These are phyloP conservation scores for Girardia tigrina DNA, from an alignment of 2,888 invertebrate genomes.

Conservation along the genomic window DNA sequence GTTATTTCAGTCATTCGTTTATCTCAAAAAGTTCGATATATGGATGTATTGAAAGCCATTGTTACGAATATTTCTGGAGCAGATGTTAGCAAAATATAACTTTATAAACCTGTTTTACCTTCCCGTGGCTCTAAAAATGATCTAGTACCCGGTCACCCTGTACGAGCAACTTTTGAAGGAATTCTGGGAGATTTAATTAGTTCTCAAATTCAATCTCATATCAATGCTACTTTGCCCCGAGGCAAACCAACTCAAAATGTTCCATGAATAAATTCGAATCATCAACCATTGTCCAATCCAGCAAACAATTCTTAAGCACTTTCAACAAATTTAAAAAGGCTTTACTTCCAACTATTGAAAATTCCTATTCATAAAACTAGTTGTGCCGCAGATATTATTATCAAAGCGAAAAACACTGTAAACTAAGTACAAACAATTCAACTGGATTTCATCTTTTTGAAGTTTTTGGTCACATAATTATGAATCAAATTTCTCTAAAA, in stretches of 20 bases:
- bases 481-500: not conserved
- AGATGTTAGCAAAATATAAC: not conserved
- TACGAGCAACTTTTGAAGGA: conserved; percentile 7
- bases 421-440: not conserved
- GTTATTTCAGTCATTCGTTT: not conserved
- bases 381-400: conserved; percentile 10
- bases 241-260: conserved; percentile 13
- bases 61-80: not conserved
- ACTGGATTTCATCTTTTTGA: not conserved
- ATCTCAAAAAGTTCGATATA: conserved; percentile 5
- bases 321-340: not conserved
- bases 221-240: conserved; percentile 4
- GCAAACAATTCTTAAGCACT: not conserved
- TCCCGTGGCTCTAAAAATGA: conserved; percentile 7
- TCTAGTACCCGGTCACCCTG: not conserved
- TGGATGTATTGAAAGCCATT: not conserved
- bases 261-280: not conserved
- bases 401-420: not conserved
- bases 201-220: not conserved
- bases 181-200: not conserved
- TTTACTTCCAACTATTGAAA: not conserved
- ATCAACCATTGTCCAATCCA: not conserved
- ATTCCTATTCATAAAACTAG: not conserved
- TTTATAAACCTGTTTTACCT: not conserved
- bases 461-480: conserved; percentile 9